A percentile compares a stretch with the other conserved stretches of the same genome.
Conservation (phyloP, 2,797 vertebrate genomes). For the Pseudomugil tenellus region DNA sequence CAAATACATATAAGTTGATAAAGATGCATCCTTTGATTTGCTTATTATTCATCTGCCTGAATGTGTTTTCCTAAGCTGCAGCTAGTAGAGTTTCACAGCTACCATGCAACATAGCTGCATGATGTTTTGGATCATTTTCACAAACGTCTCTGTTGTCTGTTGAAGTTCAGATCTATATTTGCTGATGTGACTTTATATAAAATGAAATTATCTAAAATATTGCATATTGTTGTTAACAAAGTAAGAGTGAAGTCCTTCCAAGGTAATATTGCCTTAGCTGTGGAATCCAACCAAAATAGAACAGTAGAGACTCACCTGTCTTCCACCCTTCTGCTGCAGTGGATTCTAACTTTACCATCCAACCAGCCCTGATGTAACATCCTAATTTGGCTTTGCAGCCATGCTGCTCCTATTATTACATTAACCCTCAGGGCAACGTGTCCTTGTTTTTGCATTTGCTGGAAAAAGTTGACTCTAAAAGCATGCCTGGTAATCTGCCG, state of each 20-base stretch:
- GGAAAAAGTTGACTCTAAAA: slow-evolving; percentile 62
- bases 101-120: background rate
- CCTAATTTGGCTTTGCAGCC: slow-evolving; percentile 69
- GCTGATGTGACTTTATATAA: background rate
- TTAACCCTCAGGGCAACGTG: slow-evolving; percentile 52
- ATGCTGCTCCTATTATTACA: slow-evolving; percentile 72
- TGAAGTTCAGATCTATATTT: background rate
- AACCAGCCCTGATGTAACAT: slow-evolving; percentile 43
- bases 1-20: background rate
- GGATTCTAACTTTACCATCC: slow-evolving; percentile 48
- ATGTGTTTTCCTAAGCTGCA: background rate
- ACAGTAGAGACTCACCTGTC: slow-evolving; percentile 55
- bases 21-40: background rate
- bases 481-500: slow-evolving; percentile 66
- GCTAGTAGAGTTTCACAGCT: background rate
- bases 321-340: slow-evolving; percentile 22
- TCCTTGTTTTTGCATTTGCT: slow-evolving; percentile 65
- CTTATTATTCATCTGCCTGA: background rate
- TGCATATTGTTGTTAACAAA: too few species aligned
- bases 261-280: slow-evolving; percentile 2
- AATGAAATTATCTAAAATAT: background rate
- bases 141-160: background rate
- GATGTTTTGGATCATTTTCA: slow-evolving; percentile 17
- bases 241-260: background rate
- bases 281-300: slow-evolving; percentile 40